Conservation (phyloP, 2,113 vertebrate genomes). For the Formicarius rufipectus region DNA sequence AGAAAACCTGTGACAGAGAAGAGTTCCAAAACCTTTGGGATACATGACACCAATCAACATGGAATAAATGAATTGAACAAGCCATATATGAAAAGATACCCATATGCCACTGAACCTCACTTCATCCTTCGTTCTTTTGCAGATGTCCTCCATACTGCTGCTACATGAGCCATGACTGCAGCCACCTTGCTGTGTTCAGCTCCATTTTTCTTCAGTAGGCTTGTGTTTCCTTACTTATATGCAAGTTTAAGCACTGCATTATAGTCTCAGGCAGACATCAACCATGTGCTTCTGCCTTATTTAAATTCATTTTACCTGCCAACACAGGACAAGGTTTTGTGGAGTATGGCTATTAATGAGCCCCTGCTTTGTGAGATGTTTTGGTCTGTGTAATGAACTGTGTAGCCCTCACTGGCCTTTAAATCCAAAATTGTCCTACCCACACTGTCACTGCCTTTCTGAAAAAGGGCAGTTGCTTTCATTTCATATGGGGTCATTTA, state of each 20-base stretch:
- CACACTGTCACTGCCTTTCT: not conserved
- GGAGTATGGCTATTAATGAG: not conserved
- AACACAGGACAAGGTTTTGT: not conserved
- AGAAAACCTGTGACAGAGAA: not conserved
- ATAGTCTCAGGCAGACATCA: not conserved
- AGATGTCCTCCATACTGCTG: not conserved
- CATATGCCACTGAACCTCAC: not conserved
- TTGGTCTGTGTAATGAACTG: not conserved
- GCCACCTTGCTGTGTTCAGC: not conserved
- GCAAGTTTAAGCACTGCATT: not conserved
- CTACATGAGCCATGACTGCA: not conserved
- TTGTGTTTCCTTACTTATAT: not conserved
- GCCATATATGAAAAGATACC: fast-evolving
- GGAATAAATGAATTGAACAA: not conserved
- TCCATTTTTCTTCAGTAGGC: not conserved
- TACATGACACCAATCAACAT: not conserved
- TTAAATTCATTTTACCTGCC: not conserved
- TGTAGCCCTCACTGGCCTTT: not conserved
- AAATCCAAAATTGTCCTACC: not conserved
- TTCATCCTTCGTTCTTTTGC: not conserved
- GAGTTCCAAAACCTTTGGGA: not conserved
- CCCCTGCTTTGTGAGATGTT: not conserved
- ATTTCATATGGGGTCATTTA: not conserved
- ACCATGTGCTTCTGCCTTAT: not conserved
- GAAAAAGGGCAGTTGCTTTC: not conserved